Conservation (phyloP, 2,113 vertebrate genomes). For the Vicugna pacos region DNA sequence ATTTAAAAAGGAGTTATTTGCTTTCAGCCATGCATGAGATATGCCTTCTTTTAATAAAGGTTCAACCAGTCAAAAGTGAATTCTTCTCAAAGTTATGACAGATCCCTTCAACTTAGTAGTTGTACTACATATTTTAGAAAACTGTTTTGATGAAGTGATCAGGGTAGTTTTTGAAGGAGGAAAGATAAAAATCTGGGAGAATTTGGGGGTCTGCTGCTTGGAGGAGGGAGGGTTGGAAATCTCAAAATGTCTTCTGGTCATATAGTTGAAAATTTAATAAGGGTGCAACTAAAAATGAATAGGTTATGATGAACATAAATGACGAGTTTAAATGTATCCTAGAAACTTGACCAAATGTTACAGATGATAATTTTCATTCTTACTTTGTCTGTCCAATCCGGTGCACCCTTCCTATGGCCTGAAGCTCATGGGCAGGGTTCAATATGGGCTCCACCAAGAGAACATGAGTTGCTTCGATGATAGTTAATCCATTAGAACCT, state of each 20-base stretch:
- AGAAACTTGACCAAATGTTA: background rate
- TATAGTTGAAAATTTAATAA: constrained; percentile 1
- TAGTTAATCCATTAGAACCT: constrained; percentile 98
- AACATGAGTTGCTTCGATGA: constrained; percentile 98
- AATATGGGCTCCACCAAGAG: constrained; percentile 97
- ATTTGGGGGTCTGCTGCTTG: background rate
- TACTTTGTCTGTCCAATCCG: constrained; percentile 99
- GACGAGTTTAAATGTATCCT: background rate
- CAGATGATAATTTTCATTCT: constrained; percentile 64
- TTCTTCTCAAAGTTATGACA: background rate
- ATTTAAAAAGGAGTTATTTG: background rate
- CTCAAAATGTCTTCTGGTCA: background rate
- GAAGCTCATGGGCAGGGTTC: constrained; percentile 97
- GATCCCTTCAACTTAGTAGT: background rate
- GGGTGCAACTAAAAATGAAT: background rate
- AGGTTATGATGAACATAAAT: background rate
- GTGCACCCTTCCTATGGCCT: constrained; percentile 98
- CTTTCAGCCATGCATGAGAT: background rate
- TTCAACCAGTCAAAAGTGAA: background rate
- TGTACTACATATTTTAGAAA: background rate
- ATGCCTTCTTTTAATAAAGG: background rate
- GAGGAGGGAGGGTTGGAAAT: background rate
- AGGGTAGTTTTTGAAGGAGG: background rate
- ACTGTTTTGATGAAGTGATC: background rate
- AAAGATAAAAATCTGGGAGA: background rate